Evolutionary conservation across 2,113 vertebrate genomes (phyloP).

Genomic region (Forbesichthys papilliferus): DNA sequence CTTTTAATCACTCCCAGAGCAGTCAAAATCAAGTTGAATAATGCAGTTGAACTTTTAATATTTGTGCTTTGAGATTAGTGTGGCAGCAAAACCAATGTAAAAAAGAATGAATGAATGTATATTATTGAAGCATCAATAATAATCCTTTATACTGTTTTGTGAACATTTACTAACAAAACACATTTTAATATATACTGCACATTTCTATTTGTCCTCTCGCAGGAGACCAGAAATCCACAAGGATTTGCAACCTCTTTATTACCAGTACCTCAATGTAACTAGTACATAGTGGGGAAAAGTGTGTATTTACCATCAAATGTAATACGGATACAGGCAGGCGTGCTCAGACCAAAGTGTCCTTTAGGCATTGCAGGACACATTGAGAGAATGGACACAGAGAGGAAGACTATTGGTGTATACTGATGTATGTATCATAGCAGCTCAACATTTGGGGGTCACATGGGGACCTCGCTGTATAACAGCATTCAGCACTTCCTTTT

Average conservation of each 20-base stretch:
- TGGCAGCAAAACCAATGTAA: too few relatives aligned
- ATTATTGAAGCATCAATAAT: too few relatives aligned
- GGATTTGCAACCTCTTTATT: conserved; percentile 65
- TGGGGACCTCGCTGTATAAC: too few relatives aligned
- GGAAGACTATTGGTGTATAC: conserved; percentile 4
- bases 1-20: too few relatives aligned
- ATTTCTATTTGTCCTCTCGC: background rate
- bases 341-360: conserved; percentile 41
- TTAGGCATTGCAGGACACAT: conserved; percentile 64
- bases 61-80: background rate
- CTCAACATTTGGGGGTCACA: background rate
- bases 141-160: background rate
- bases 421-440: conserved; percentile 11
- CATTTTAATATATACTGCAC: background rate
- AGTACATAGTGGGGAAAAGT: conserved; percentile 61
- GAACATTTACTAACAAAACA: too few relatives aligned
- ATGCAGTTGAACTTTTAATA: background rate
- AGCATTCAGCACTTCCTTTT: background rate
- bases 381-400: conserved; percentile 18
- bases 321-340: conserved; percentile 46
- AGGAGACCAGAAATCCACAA: conserved; percentile 10
- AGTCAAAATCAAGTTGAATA: background rate
- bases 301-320: conserved; percentile 68
- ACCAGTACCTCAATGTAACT: conserved; percentile 46
- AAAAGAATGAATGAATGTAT: too few relatives aligned